Evolutionary conservation across 1,140 invertebrate genomes (phyloP).

Genomic region (Maconellicoccus hirsutus): DNA sequence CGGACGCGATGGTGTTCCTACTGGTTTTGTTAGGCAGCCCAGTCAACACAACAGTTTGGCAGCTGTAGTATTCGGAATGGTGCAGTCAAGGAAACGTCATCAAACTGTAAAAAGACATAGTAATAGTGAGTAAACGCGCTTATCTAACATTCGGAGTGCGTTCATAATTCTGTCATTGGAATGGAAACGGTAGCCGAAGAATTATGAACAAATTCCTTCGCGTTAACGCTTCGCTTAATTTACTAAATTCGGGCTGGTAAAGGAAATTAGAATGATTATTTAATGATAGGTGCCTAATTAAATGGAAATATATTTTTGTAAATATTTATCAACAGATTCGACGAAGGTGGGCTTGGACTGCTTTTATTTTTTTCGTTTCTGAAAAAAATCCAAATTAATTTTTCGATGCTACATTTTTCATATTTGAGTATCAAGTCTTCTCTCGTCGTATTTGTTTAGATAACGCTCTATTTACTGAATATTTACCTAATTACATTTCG

Average conservation of each 20-base stretch:
- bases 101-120: slow-evolving; percentile 32
- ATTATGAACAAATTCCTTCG: background rate
- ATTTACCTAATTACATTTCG: no score
- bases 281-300: no score
- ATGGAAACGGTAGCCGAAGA: background rate
- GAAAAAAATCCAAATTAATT: no score
- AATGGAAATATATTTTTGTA: no score
- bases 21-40: slow-evolving; percentile 47
- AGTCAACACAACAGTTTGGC: slow-evolving; percentile 65
- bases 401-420: no score
- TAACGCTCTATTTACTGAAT: no score
- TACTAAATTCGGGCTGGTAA: background rate
- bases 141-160: slow-evolving; percentile 22
- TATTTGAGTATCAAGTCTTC: no score
- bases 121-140: slow-evolving; percentile 25
- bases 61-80: slow-evolving; percentile 76
- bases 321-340: no score
- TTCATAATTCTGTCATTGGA: background rate
- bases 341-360: no score
- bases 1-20: slow-evolving; percentile 43
- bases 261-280: background rate
- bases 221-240: background rate
- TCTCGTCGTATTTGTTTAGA: no score
- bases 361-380: no score
- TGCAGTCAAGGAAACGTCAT: slow-evolving; percentile 49